Evolutionary conservation across 2,113 vertebrate genomes (phyloP).

Genomic region (Capra hircus): DNA sequence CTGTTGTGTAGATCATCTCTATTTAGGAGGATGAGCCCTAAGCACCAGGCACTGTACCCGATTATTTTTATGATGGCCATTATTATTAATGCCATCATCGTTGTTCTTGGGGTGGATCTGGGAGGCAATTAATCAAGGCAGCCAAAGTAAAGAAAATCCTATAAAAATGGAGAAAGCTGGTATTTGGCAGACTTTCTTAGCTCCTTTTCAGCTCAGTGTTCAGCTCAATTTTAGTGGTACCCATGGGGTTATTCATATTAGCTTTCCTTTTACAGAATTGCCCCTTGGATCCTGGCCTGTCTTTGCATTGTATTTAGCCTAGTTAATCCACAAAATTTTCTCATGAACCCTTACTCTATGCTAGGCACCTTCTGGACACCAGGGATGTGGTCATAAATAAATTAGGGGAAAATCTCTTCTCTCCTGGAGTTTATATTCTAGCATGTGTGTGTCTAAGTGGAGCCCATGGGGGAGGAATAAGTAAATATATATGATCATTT

Average conservation of each 20-base stretch:
- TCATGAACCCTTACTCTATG: background rate
- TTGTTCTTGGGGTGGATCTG: background rate
- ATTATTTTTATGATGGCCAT: constrained; percentile 22
- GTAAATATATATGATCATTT: background rate
- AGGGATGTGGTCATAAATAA: background rate
- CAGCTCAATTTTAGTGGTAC: background rate
- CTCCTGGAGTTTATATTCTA: background rate
- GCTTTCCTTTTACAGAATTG: constrained; percentile 5
- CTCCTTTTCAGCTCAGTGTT: background rate
- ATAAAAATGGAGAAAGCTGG: background rate
- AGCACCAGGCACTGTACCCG: background rate
- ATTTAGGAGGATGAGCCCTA: background rate
- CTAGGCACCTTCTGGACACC: background rate
- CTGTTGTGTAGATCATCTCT: background rate
- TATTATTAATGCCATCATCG: constrained; percentile 29
- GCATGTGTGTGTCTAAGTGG: background rate
- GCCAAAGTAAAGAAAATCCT: constrained; percentile 17
- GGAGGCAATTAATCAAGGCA: constrained; percentile 49
- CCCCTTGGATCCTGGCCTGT: background rate
- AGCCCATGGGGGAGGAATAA: background rate
- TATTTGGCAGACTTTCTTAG: constrained; percentile 4
- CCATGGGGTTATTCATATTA: background rate
- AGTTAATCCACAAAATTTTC: background rate
- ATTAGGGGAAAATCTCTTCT: background rate
- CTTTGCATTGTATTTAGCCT: constrained; percentile 23